Base-by-base conservation (phyloP, 2,113 vertebrate species). In the Eulacestoma nigropectus region DNA sequence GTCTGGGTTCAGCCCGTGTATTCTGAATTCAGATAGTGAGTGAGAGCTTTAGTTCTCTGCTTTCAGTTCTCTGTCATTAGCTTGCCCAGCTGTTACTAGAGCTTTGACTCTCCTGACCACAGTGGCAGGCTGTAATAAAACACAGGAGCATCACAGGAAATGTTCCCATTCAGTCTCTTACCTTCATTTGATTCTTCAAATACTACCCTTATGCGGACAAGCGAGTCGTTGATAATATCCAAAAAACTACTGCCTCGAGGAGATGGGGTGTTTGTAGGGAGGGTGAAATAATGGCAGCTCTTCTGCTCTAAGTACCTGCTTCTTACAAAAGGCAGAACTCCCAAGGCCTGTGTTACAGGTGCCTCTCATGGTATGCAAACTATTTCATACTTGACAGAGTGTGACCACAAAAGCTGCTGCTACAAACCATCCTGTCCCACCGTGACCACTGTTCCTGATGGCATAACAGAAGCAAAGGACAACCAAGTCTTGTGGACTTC, bases 381-480 rank as follows among this genome's bases (percentile, higher is more conserved):
- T 9, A 6, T 11, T 68, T 41, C 49, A 56, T 11, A 35, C 37
- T 35, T 39, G 21, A 65, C 12, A 63, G 22, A 26, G 19, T 0
- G 10, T 12, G 37, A 55, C 52, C 33, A 50, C 39, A 59, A 25
- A 67, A 83, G 30, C 37, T 65, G 67, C 55, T 2, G 3, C 63
- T 64, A 26, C 32, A 32, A 80, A 67, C 41, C 29, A 52, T 7
- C 12, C 6, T 4, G 53, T 22, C 22, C n/a, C n/a, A 27, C 41
- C 0, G 0, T 0, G 2, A 32, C 27, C 16, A 13, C 57, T 37
- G 53, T 3, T 55, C 44, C 83, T 18, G 12, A 23, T 0, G 1
- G 29, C 3, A 0, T 2, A 37, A 65, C 23, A 46, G 20, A 56
- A 80, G n/a, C 29, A 84, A 76, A 76, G 37, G 44, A 77, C 29